Percentiles rank a stretch among this genome's conserved stretches.
These are phyloP conservation scores for Heliconius melpomene DNA, from an alignment of 1,140 invertebrate genomes.

Conservation along the genomic window DNA sequence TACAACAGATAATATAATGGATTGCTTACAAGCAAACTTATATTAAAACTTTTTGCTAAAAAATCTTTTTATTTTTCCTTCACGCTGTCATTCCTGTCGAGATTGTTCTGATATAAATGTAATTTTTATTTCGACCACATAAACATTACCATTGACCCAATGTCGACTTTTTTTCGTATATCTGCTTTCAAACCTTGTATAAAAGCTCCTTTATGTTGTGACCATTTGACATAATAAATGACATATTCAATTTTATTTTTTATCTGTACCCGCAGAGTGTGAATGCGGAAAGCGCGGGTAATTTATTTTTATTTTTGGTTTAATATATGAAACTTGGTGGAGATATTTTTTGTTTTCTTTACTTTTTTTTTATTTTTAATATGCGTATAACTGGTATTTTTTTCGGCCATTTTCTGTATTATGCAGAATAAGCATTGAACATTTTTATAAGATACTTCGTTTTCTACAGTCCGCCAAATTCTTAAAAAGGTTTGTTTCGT, in stretches of 20 bases:
- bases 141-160: slow-evolving; percentile 5
- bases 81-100: not conserved
- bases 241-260: slow-evolving; percentile 26
- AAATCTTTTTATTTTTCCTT: not conserved
- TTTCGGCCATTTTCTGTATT: not conserved
- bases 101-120: slow-evolving; percentile 4
- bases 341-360: slow-evolving; percentile 14
- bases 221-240: slow-evolving; percentile 28
- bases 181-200: slow-evolving; percentile 12
- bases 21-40: not conserved
- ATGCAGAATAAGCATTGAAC: too few relatives aligned
- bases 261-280: slow-evolving; percentile 22
- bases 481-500: too few relatives aligned
- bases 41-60: not conserved
- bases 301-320: slow-evolving; percentile 14
- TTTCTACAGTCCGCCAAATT: too few relatives aligned
- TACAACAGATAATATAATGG: slow-evolving; percentile 2
- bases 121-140: slow-evolving; percentile 10
- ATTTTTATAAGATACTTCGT: too few relatives aligned
- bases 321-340: not conserved
- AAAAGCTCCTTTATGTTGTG: slow-evolving; percentile 18
- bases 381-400: not conserved
- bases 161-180: slow-evolving; percentile 9
- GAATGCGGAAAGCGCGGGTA: slow-evolving; percentile 17
- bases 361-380: not conserved